Percentiles rank a stretch among this genome's conserved stretches.
Evolutionary conservation across 2,113 vertebrate genomes (phyloP).

Genomic region (Serinus canaria): DNA sequence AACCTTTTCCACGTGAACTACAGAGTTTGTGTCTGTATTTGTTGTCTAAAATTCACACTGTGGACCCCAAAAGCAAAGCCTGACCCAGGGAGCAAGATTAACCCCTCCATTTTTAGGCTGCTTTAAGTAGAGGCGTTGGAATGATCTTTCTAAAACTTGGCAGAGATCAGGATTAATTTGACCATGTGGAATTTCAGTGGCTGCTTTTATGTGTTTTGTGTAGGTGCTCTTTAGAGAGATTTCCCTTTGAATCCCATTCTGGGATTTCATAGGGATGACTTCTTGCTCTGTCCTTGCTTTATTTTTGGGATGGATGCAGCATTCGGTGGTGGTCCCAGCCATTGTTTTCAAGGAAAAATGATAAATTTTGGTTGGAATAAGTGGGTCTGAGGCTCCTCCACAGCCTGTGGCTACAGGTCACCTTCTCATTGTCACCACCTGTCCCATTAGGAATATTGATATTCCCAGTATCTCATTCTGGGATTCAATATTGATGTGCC

Average conservation of each 20-base stretch:
- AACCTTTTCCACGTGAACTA: neutral
- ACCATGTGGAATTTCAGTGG: neutral
- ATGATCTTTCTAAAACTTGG: neutral
- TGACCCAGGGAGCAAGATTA: neutral
- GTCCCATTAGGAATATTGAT: neutral
- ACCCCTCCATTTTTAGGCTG: neutral
- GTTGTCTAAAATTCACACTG: neutral
- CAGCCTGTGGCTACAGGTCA: neutral
- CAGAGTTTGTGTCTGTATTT: neutral
- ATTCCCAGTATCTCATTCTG: neutral
- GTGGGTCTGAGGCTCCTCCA: neutral
- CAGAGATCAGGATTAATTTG: neutral
- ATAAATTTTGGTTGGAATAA: neutral
- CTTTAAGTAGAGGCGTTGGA: neutral
- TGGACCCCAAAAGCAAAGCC: neutral
- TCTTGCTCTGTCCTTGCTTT: neutral
- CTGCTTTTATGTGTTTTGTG: neutral
- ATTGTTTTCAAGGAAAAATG: neutral
- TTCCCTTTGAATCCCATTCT: neutral
- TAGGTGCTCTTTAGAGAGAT: neutral
- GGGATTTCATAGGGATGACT: neutral
- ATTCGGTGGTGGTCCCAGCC: fast-evolving
- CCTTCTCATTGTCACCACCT: neutral
- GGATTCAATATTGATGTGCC: neutral
- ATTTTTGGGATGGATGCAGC: neutral